These are phyloP conservation scores for Xanthia togata DNA, from an alignment of 2,888 invertebrate genomes.

Conservation along the genomic window DNA sequence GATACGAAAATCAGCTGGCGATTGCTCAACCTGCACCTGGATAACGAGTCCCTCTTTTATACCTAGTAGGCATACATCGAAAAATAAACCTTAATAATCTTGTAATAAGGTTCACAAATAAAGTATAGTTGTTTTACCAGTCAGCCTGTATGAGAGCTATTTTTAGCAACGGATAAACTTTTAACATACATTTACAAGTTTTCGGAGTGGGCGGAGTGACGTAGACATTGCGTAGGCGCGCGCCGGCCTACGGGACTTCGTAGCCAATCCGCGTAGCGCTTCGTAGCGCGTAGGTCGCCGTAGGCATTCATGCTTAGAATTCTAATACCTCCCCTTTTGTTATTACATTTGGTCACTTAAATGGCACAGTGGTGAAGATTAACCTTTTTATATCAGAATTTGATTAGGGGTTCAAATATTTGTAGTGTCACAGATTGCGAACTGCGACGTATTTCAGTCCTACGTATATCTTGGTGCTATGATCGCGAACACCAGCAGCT, in stretches of 20 bases:
- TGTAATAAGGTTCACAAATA: conserved; percentile 2
- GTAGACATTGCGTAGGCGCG: conserved; percentile 65
- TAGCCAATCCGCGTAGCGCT: conserved; percentile 65
- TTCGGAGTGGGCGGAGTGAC: conserved; percentile 58
- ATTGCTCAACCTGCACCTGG: no score
- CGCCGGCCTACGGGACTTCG: conserved; percentile 58
- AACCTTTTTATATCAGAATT: conserved; percentile 10
- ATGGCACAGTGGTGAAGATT: neutral
- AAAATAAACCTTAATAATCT: neutral
- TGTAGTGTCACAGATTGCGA: neutral
- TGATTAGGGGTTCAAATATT: conserved; percentile 4
- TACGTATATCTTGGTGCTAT: neutral
- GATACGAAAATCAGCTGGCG: neutral
- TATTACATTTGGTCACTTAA: conserved; percentile 16
- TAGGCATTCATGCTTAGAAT: conserved; percentile 43
- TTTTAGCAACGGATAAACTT: conserved; percentile 40
- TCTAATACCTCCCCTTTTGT: conserved; percentile 56
- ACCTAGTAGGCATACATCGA: no score
- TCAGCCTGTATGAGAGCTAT: conserved; percentile 12
- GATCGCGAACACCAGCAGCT: neutral
- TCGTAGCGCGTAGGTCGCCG: conserved; percentile 58
- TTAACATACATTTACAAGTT: conserved; percentile 8
- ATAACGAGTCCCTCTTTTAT: no score
- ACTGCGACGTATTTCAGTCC: neutral
- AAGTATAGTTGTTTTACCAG: neutral